These are phyloP conservation scores for Opisthograptis luteolata DNA, from an alignment of 2,888 invertebrate genomes.

Conservation along the genomic window DNA sequence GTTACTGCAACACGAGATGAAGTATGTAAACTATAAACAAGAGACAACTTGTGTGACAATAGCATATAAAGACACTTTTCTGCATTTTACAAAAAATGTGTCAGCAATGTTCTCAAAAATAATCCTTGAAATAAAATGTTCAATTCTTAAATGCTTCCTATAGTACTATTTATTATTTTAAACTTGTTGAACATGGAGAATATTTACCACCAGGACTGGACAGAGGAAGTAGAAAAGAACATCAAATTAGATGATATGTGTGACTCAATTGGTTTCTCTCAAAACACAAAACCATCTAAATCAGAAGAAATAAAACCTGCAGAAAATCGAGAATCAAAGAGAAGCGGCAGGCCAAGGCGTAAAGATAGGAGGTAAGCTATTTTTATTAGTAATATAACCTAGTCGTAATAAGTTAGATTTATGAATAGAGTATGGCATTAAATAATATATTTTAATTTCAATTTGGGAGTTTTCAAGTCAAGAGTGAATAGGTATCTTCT, in stretches of 20 bases:
- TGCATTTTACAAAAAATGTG: too few relatives aligned
- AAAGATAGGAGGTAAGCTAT: slow-evolving; percentile 69
- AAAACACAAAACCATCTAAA: slow-evolving; percentile 54
- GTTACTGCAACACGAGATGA: too few relatives aligned
- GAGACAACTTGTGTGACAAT: too few relatives aligned
- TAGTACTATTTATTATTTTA: background rate
- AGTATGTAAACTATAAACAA: too few relatives aligned
- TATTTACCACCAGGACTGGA: slow-evolving; percentile 69
- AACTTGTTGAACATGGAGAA: background rate
- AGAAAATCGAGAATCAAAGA: slow-evolving; percentile 65
- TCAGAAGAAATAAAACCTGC: slow-evolving; percentile 61
- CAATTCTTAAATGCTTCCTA: too few relatives aligned
- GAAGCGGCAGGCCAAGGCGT: slow-evolving; percentile 64
- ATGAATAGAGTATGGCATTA: too few relatives aligned
- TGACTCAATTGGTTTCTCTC: slow-evolving; percentile 69
- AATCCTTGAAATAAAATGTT: too few relatives aligned
- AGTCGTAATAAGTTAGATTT: background rate
- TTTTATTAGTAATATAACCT: background rate
- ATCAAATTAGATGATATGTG: slow-evolving; percentile 73
- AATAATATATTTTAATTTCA: too few relatives aligned
- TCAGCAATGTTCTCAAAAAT: too few relatives aligned
- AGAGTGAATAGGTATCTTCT: too few relatives aligned
- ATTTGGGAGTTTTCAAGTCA: too few relatives aligned
- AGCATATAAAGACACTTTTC: too few relatives aligned
- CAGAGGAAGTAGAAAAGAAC: slow-evolving; percentile 79